These are phyloP conservation scores for Acleris cristana DNA, from an alignment of 2,888 invertebrate species.

Conservation along the genomic window DNA sequence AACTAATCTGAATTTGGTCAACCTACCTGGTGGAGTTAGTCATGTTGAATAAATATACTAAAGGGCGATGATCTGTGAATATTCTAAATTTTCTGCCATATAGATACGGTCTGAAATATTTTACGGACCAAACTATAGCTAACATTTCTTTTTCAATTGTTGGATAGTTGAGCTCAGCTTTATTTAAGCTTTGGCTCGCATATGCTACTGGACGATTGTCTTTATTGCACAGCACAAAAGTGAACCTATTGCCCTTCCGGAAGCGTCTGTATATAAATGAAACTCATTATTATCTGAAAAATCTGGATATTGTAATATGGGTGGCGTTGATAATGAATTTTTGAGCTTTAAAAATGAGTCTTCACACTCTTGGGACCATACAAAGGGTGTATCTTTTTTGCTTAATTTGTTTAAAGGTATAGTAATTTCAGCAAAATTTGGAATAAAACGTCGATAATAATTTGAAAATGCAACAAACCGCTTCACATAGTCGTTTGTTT, in stretches of 20 bases:
- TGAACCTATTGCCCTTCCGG: slow-evolving; percentile 2
- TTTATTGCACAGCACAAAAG: slow-evolving; percentile 16
- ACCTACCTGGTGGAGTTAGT: too few species aligned
- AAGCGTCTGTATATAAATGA: slow-evolving; percentile 5
- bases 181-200: slow-evolving; percentile 6
- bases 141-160: slow-evolving; percentile 2
- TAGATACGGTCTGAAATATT: not conserved
- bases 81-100: too few species aligned
- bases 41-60: too few species aligned
- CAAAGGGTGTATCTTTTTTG: too few species aligned
- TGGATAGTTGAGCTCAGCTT: slow-evolving; percentile 4
- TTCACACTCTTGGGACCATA: too few species aligned
- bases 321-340: too few species aligned
- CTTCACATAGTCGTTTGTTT: not conserved
- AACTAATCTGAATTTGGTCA: too few species aligned
- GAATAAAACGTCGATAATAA: slow-evolving; percentile 12
- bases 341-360: too few species aligned
- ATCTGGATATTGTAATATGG: slow-evolving; percentile 4
- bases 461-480: slow-evolving; percentile 6
- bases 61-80: too few species aligned
- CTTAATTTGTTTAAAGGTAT: too few species aligned
- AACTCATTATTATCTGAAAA: slow-evolving; percentile 3
- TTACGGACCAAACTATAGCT: slow-evolving; percentile 1
- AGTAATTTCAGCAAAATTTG: not conserved
- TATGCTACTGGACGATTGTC: slow-evolving; percentile 7